Conservation (phyloP, 2,113 vertebrate species). For the Caranx melampygus region DNA sequence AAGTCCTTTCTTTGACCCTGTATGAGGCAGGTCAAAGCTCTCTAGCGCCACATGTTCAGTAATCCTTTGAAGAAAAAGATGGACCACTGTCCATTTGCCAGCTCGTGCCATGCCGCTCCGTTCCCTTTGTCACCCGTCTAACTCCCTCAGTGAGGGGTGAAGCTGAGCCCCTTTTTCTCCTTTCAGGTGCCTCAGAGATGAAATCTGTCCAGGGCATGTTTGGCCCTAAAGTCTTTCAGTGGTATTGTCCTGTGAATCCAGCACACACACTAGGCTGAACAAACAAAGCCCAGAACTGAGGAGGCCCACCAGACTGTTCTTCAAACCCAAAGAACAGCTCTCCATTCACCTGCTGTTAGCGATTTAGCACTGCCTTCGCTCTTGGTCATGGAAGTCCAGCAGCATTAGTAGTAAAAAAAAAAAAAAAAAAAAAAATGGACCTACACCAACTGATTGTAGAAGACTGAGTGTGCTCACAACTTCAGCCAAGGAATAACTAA, state of each 20-base stretch:
- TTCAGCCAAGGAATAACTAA: not conserved
- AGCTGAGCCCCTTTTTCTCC: conserved; percentile 67
- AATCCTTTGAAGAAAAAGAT: conserved; percentile 76
- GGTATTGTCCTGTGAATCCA: conserved; percentile 70
- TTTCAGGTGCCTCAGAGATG: conserved; percentile 75
- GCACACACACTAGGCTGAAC: conserved; percentile 64
- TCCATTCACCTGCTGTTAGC: conserved; percentile 58
- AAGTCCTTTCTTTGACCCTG: conserved; percentile 60
- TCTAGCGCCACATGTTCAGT: conserved; percentile 71
- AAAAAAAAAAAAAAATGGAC: conserved; percentile 7
- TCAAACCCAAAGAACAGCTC: conserved; percentile 51
- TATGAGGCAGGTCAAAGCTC: conserved; percentile 69
- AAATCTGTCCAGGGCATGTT: conserved; percentile 75
- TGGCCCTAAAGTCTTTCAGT: conserved; percentile 69
- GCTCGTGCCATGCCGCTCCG: conserved; percentile 70
- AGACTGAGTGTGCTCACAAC: not conserved
- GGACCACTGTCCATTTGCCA: conserved; percentile 73
- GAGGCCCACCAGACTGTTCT: conserved; percentile 62
- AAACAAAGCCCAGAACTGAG: conserved; percentile 67
- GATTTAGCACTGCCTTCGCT: conserved; percentile 34
- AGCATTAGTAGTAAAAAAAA: conserved; percentile 13
- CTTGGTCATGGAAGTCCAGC: conserved; percentile 14
- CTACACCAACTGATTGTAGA: not conserved
- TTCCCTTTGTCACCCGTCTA: conserved; percentile 65
- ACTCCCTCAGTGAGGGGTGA: conserved; percentile 69